A percentile compares a stretch with the other conserved stretches of the same genome.
Evolutionary conservation across 2,888 invertebrate species (phyloP).

Genomic region (Andrena bicolor): DNA sequence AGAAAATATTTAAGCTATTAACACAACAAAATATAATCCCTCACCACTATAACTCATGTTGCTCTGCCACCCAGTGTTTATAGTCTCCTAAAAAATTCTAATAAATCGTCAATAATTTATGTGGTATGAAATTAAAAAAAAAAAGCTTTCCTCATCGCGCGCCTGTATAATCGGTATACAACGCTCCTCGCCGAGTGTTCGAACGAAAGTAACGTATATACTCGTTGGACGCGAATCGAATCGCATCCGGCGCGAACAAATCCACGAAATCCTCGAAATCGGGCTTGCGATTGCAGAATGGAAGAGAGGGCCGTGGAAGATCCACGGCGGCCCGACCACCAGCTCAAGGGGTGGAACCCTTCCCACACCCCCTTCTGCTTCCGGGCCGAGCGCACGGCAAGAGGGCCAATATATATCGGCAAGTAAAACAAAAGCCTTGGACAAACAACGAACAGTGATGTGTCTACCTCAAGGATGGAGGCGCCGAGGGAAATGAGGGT

Average conservation of each 20-base stretch:
- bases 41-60: too few relatives aligned
- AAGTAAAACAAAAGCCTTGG: slow-evolving; percentile 82
- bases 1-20: too few relatives aligned
- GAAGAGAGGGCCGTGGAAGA: slow-evolving; percentile 39
- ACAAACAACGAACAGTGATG: slow-evolving; percentile 83
- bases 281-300: slow-evolving; percentile 25
- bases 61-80: too few relatives aligned
- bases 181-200: too few relatives aligned
- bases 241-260: slow-evolving; percentile 33
- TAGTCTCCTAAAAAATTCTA: too few relatives aligned
- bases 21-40: too few relatives aligned
- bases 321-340: slow-evolving; percentile 43
- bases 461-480: slow-evolving; percentile 81
- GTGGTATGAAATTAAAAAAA: too few relatives aligned
- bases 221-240: slow-evolving; percentile 23
- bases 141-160: too few relatives aligned
- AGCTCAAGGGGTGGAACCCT: slow-evolving; percentile 34
- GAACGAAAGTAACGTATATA: slow-evolving; percentile 20
- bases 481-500: slow-evolving; percentile 71
- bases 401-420: slow-evolving; percentile 81
- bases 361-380: slow-evolving; percentile 40
- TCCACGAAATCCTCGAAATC: slow-evolving; percentile 37
- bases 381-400: slow-evolving; percentile 55
- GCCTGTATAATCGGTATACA: too few relatives aligned
- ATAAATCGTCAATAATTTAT: too few relatives aligned